Base-by-base conservation (phyloP, 2,888 invertebrate species). In the Lumbricus terrestris region DNA sequence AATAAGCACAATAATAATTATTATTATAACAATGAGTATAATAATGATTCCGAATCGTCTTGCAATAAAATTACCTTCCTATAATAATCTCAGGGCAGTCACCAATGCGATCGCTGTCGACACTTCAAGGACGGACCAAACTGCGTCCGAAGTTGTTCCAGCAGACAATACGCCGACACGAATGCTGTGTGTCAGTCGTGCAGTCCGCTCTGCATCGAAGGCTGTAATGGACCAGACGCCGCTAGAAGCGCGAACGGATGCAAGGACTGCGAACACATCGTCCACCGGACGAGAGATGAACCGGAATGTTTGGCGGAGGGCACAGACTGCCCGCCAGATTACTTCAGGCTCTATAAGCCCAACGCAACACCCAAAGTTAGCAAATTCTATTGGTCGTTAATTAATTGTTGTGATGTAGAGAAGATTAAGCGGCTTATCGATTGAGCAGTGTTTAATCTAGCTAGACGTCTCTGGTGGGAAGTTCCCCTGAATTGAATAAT, bases 211-310 rank as follows among this genome's bases (percentile, higher is more conserved):
- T 99, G 98, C 94, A 96, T 96, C 34, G 35, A 34, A 2, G 69
- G 89, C 89, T 92, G 92, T 82, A 88, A 88, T 0, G 91, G 91
- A 15, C 97, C 98, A 0, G 96, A 96, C 23, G 97, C 97, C 93
- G 97, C 96, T 13, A 97, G 98, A 8, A 97, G 97, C 0, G 95
- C 95, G 0, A 97, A 96, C 20, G 99, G 98, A 3, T 99, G 99
- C 94, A 97, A 97, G 93, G 97, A 97, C 6, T 99, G 99, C 95
- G 97, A 97, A 93, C 97, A 97, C 82, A 85, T 89, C 1, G n/a
- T 90, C 40, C 23, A 34, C 18, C 88, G 47, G 42, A 35, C n/a
- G 35, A 29, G 37, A 18, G 29, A 42, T 3, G 54, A 83, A 15
- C n/a, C 54, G 47, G 34, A 90, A 69, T 91, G 91, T 82, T 82